A percentile compares a stretch with the other conserved stretches of the same genome.
These are phyloP conservation scores for Vanessa atalanta DNA, from an alignment of 1,140 invertebrate species.

Conservation along the genomic window DNA sequence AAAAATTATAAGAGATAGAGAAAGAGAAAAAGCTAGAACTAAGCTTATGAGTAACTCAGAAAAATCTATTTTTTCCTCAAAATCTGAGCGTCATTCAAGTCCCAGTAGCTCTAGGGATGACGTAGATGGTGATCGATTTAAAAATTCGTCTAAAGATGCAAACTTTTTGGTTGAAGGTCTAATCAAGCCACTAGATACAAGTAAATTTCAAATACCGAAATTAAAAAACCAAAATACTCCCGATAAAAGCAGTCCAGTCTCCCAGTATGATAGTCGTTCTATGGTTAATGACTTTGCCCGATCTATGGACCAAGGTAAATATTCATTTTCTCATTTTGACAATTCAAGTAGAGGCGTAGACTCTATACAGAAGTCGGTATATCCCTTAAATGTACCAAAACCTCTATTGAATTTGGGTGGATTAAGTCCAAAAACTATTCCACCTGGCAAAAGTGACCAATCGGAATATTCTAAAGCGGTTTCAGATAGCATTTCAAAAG, in stretches of 20 bases:
- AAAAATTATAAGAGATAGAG: slow-evolving; percentile 75
- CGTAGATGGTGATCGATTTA: slow-evolving; percentile 81
- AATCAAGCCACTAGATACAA: slow-evolving; percentile 88
- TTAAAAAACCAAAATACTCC: slow-evolving; percentile 78
- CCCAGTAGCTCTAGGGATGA: slow-evolving; percentile 83
- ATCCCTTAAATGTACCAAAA: slow-evolving; percentile 73
- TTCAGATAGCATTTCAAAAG: slow-evolving; percentile 67
- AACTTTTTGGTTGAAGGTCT: slow-evolving; percentile 86
- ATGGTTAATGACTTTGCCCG: slow-evolving; percentile 72
- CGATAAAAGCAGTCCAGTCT: slow-evolving; percentile 70
- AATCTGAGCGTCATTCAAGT: slow-evolving; percentile 84
- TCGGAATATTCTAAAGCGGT: slow-evolving; percentile 66
- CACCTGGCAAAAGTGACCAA: slow-evolving; percentile 55
- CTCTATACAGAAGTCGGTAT: slow-evolving; percentile 64
- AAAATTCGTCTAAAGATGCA: slow-evolving; percentile 81
- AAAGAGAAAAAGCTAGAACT: slow-evolving; percentile 71
- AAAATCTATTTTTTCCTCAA: slow-evolving; percentile 85
- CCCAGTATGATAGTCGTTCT: slow-evolving; percentile 72
- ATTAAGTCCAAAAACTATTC: slow-evolving; percentile 68
- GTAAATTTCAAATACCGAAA: slow-evolving; percentile 93
- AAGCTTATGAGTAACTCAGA: slow-evolving; percentile 81
- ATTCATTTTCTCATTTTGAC: slow-evolving; percentile 69
- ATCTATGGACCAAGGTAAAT: slow-evolving; percentile 68
- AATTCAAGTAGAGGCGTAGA: slow-evolving; percentile 61
- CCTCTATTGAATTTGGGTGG: slow-evolving; percentile 71